Conservation (phyloP, 30 jellyfish, hydroid and myxozoan species). For the Aurelia coerulea region DNA sequence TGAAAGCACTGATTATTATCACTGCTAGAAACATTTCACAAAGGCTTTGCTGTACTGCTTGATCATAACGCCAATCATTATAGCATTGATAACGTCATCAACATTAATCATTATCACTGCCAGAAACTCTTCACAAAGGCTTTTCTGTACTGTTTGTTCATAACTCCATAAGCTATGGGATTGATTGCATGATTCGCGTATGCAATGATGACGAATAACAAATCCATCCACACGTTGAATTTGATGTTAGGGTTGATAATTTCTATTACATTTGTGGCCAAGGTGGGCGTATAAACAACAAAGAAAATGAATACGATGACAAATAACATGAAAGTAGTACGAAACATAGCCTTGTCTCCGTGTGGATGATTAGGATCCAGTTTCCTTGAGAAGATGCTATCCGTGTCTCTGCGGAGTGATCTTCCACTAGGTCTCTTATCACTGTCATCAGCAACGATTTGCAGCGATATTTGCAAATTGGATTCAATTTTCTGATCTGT, state of each 20-base stretch:
- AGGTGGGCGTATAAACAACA: conserved; percentile 54
- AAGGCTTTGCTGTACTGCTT: no score
- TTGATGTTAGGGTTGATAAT: conserved; percentile 20
- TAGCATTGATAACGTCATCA: neutral
- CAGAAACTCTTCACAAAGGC: conserved; percentile 11
- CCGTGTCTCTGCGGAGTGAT: neutral
- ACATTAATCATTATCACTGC: neutral
- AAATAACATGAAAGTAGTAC: conserved; percentile 37
- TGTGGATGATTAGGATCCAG: neutral
- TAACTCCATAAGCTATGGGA: conserved; percentile 46
- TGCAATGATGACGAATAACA: conserved; percentile 34
- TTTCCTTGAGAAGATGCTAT: neutral
- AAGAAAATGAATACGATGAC: conserved; percentile 29
- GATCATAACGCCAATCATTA: no score
- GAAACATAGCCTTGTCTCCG: conserved; percentile 6
- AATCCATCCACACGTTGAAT: conserved; percentile 50
- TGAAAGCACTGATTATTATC: no score
- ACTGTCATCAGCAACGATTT: conserved; percentile 8
- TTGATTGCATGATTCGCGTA: conserved; percentile 60
- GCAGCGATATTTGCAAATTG: conserved; percentile 34
- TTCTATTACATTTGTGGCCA: conserved; percentile 28
- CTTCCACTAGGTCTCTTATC: neutral
- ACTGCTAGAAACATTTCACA: no score
- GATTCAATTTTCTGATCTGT: neutral
- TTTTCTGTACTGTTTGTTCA: conserved; percentile 60